Evolutionary conservation across 2,797 vertebrate genomes (phyloP).

Genomic region (Eidolon dupreanum): DNA sequence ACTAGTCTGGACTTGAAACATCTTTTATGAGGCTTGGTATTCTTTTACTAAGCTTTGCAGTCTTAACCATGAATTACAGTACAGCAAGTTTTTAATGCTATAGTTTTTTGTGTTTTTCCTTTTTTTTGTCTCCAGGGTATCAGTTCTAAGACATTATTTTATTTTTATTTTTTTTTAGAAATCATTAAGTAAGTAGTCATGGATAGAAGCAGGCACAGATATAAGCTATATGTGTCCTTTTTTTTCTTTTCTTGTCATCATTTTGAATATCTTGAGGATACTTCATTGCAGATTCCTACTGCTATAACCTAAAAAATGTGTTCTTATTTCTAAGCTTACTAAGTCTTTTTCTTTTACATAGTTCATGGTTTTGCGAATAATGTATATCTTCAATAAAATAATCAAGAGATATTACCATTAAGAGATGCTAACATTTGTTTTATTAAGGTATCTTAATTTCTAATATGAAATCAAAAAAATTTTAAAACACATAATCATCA

Average conservation of each 20-base stretch:
- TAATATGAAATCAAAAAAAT: not conserved
- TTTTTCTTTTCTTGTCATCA: not conserved
- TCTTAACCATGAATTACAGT: not conserved
- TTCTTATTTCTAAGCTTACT: not conserved
- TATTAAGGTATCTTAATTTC: slow-evolving; percentile 2
- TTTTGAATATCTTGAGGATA: slow-evolving; percentile 13
- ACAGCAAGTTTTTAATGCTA: not conserved
- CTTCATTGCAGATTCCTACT: slow-evolving; percentile 38
- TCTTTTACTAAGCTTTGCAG: not conserved
- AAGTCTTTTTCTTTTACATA: not conserved
- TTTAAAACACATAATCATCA: not conserved
- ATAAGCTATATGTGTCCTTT: not conserved
- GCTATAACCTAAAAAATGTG: not conserved
- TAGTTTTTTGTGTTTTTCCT: no score
- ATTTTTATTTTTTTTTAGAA: not conserved
- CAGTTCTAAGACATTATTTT: not conserved
- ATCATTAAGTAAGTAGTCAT: not conserved
- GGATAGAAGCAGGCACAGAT: not conserved
- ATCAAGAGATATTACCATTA: slow-evolving; percentile 10
- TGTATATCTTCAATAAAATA: slow-evolving; percentile 18
- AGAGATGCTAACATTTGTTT: not conserved
- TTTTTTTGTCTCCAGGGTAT: not conserved
- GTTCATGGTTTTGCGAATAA: slow-evolving; percentile 14
- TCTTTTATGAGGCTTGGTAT: not conserved
- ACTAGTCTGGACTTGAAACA: not conserved